Conservation (phyloP, 2,113 vertebrate genomes). For the Megatriorchis doriae region DNA sequence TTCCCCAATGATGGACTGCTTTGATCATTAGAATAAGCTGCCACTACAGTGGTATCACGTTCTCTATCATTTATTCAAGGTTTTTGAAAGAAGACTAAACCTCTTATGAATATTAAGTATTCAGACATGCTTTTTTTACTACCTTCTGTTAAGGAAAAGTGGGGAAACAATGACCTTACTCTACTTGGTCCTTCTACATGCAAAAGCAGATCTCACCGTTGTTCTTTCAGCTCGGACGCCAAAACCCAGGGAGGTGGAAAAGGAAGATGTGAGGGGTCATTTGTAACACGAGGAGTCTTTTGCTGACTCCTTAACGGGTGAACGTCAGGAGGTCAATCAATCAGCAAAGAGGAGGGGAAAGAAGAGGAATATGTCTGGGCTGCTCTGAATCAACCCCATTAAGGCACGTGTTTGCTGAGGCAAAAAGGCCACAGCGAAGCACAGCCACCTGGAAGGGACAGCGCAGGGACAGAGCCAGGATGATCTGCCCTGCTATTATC, state of each 20-base stretch:
- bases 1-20: constrained; percentile 16
- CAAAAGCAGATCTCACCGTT: not conserved
- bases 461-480: not conserved
- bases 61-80: constrained; percentile 49
- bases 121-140: not conserved
- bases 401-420: not conserved
- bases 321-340: not conserved
- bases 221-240: not conserved
- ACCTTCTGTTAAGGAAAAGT: not conserved
- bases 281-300: not conserved
- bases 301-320: not conserved
- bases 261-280: not conserved
- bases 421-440: not conserved
- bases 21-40: constrained; percentile 52
- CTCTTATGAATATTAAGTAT: constrained; percentile 43
- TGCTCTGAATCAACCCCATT: not conserved
- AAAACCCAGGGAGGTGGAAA: not conserved
- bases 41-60: not conserved
- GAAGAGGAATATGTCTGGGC: not conserved
- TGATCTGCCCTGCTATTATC: not conserved
- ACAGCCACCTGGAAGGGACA: not conserved
- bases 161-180: not conserved
- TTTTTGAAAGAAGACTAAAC: constrained; percentile 32
- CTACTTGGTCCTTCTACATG: rapidly evolving
- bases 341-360: not conserved